Evolutionary conservation across 2,888 invertebrate genomes (phyloP), one percentile per base, ranked within the genome.

Genomic region (Drosophila putrida): DNA sequence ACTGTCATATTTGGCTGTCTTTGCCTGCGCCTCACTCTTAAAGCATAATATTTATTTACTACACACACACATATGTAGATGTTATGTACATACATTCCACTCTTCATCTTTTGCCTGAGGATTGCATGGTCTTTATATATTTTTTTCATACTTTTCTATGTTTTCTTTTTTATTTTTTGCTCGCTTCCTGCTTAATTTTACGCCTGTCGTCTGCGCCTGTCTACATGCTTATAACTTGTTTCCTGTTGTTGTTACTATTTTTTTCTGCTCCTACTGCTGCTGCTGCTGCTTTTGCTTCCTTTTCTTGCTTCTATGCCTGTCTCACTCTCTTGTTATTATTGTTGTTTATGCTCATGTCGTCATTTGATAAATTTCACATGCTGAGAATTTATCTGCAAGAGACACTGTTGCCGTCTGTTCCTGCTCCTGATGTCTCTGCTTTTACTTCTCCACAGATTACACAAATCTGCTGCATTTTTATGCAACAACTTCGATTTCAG

Each of bases 151-250:
- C 20, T 20, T 20, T 20, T 20, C 20, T 20, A 20, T n/a, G n/a
- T 20, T 35, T 57, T 60, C 65, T 60, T 64, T 54, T 49, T 38
- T 63, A 59, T 57, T 57, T 46, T 54, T n/a, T 63, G 44, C 47
- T 54, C 51, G 69, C 71, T 81, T 85, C 82, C 82, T 84, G 85
- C 85, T 85, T 85, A 86, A 83, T 83, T 83, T 86, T 73, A 75
- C 58, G 86, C 72, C 77, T 73, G 86, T 84, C 88, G 88, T 87
- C 88, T 81, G 82, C 59, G 44, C 66, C 86, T 85, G 88, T 88
- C 83, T 88, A 86, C 83, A 83, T 77, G 83, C 88, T 88, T 88
- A 88, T 83, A 88, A 83, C 87, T 83, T 88, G 83, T 86, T 88
- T 83, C 83, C 83, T 85, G 74, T 71, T 63, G 63, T 66, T 72